Base-by-base conservation (phyloP, 2,797 vertebrate genomes). In the Paratrypauchen microcephalus region DNA sequence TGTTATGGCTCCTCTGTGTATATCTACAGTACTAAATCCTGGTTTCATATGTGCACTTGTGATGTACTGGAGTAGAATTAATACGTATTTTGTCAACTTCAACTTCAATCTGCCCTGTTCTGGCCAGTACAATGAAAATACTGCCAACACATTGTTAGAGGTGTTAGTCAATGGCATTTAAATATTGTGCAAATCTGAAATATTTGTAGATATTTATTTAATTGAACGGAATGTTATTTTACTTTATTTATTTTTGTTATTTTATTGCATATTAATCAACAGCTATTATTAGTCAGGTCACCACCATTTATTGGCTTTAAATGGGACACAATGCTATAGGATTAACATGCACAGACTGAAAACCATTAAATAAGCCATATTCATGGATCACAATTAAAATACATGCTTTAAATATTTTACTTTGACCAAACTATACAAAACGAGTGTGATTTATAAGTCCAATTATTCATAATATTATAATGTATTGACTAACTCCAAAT, bases 291-390 rank as follows among this genome's bases (percentile, higher is more conserved):
- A 13, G 41, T 15, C 13, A 41, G 0, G 39, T 41, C 11, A 13
- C 39, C 32, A 9, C 13, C 41, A 45, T 15, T 4, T 45, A 15
- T n/a, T 9, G 19, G 50, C n/a, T 50, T 50, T 13, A 56, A 24
- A 12, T 15, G 23, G 11, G 23, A 23, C 26, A 24, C 12, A 56
- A 1, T 24, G 5, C 47, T 48, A 48, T 48, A n/a, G 48, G 18
- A n/a, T n/a, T 32, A 24, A 26, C 23, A 6, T 12, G 11, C 21
- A 45, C 41, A 45, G 11, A 41, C 12, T 15, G 39, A 15, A 24
- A 24, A 56, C 19, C 12, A 19, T 30, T 60, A 60, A 57, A 57
- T n/a, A 60, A 60, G 58, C 58, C 58, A 60, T 60, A 45, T 15
- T 45, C 41, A 60, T 32, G 36, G 18, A 60, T 60, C 21, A 23